Evolutionary conservation across 2,888 invertebrate genomes (phyloP).

Genomic region (Orthonevra nobilis): DNA sequence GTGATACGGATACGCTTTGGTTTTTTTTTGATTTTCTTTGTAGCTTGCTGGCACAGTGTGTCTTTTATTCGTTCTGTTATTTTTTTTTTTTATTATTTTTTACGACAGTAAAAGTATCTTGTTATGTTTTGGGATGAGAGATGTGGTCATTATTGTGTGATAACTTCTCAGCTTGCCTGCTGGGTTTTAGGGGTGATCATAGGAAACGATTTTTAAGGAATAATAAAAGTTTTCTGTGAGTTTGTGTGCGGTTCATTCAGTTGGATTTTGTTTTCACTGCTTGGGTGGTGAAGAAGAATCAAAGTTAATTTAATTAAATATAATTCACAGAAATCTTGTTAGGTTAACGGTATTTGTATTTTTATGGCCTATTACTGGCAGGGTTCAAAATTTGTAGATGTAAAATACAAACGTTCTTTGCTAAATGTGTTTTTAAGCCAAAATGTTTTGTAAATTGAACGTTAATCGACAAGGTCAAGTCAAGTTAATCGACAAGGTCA

Average conservation of each 20-base stretch:
- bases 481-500: too few relatives aligned
- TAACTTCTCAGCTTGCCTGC: slow-evolving; percentile 67
- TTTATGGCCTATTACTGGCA: slow-evolving; percentile 31
- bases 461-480: too few relatives aligned
- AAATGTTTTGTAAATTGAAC: too few relatives aligned
- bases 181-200: slow-evolving; percentile 65
- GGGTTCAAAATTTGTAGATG: slow-evolving; percentile 16
- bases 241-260: slow-evolving; percentile 26
- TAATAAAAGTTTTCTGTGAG: slow-evolving; percentile 18
- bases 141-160: slow-evolving; percentile 66
- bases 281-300: slow-evolving; percentile 25
- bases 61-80: slow-evolving; percentile 62
- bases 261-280: slow-evolving; percentile 20
- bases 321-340: slow-evolving; percentile 34
- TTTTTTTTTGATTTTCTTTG: slow-evolving; percentile 15
- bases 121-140: slow-evolving; percentile 52
- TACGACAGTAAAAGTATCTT: slow-evolving; percentile 72
- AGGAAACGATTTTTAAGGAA: slow-evolving; percentile 42
- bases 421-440: too few relatives aligned
- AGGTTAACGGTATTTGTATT: slow-evolving; percentile 27
- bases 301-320: slow-evolving; percentile 38
- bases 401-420: too few relatives aligned
- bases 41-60: slow-evolving; percentile 29
- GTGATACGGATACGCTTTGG: slow-evolving; percentile 52
- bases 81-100: too few relatives aligned